Evolutionary conservation across 2,888 invertebrate genomes (phyloP).

Genomic region (Galerucella nymphaeae): DNA sequence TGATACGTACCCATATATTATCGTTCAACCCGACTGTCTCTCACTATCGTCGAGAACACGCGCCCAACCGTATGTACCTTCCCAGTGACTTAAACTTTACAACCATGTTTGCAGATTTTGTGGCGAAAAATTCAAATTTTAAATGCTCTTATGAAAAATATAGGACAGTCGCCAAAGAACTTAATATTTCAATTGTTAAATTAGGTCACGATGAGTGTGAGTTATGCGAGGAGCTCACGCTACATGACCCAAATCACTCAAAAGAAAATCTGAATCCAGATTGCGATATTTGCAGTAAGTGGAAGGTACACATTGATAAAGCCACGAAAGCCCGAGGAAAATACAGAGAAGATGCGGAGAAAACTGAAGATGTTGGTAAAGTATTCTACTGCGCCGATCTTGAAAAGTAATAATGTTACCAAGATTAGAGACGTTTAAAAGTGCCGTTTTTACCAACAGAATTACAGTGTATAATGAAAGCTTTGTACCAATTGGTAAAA

Average conservation of each 20-base stretch:
- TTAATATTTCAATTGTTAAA: conserved; percentile 29
- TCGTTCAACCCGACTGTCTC: background rate
- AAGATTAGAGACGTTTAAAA: conserved; percentile 44
- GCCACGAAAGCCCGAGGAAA: conserved; percentile 20
- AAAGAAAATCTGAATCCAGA: conserved; percentile 21
- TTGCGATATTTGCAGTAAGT: conserved; percentile 21
- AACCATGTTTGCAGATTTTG: conserved; percentile 14
- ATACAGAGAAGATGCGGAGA: conserved; percentile 18
- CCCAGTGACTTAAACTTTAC: no score
- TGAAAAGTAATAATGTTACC: conserved; percentile 47
- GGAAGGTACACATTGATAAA: conserved; percentile 17
- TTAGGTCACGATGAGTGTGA: conserved; percentile 30
- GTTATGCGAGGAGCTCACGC: conserved; percentile 20
- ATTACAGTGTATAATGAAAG: conserved; percentile 44
- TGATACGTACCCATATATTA: background rate
- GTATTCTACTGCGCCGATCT: conserved; percentile 29
- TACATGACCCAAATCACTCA: conserved; percentile 14
- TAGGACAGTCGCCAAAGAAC: conserved; percentile 7
- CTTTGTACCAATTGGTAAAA: conserved; percentile 46
- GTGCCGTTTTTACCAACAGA: conserved; percentile 41
- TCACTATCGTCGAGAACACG: background rate
- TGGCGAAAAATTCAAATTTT: conserved; percentile 12
- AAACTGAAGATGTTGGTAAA: background rate
- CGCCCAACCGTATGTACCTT: no score
- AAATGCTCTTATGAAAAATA: conserved; percentile 10